These are phyloP conservation scores for Ostrea denselamellosa DNA, from an alignment of 1,140 invertebrate species.

Conservation along the genomic window DNA sequence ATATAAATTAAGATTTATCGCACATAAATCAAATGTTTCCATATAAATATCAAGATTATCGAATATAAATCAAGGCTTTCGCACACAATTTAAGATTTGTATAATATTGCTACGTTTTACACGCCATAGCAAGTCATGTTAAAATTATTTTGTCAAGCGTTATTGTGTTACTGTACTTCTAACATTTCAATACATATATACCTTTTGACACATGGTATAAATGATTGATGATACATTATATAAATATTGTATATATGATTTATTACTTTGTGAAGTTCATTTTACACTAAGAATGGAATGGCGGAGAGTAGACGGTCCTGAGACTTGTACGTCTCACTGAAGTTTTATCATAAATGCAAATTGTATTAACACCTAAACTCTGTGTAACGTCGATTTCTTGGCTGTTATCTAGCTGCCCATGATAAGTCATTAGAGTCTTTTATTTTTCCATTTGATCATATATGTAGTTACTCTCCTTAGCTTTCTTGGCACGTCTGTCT, in stretches of 20 bases:
- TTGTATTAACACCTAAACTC: too few relatives aligned
- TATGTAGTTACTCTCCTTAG: not conserved
- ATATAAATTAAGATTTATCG: too few relatives aligned
- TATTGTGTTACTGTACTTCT: not conserved
- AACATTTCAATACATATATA: not conserved
- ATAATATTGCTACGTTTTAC: too few relatives aligned
- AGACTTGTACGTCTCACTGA: too few relatives aligned
- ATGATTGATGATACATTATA: not conserved
- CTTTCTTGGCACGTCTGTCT: not conserved
- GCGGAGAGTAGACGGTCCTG: too few relatives aligned
- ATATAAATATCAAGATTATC: too few relatives aligned
- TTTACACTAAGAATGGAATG: not conserved
- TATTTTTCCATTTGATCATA: not conserved
- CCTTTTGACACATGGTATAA: not conserved
- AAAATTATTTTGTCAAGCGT: constrained; percentile 7
- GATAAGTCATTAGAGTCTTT: not conserved
- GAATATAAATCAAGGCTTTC: too few relatives aligned
- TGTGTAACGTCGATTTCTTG: not conserved
- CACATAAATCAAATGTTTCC: too few relatives aligned
- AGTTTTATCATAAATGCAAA: too few relatives aligned
- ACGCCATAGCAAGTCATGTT: too few relatives aligned
- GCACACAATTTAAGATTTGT: too few relatives aligned
- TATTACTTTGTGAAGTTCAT: not conserved
- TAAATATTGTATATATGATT: not conserved
- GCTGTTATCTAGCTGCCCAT: not conserved